These are phyloP conservation scores for Diadema setosum DNA, from an alignment of 35 echinoderm and acorn worm species.

Conservation along the genomic window DNA sequence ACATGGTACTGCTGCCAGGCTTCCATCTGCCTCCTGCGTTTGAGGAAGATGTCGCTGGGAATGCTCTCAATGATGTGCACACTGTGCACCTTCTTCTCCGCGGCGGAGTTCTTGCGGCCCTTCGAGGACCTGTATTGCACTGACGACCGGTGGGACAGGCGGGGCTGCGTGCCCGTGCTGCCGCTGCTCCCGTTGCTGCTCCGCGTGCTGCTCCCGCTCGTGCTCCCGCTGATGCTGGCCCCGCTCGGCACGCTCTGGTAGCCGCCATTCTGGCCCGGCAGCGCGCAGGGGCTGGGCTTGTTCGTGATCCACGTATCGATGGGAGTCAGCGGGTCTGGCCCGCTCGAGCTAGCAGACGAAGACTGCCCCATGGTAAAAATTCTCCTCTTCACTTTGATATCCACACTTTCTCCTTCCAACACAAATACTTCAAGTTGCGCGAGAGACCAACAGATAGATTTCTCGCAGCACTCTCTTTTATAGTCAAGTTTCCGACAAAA, in stretches of 20 bases:
- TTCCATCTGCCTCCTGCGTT: slow-evolving; percentile 63
- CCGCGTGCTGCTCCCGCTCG: not conserved
- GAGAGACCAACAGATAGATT: too few relatives aligned
- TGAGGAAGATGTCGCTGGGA: slow-evolving; percentile 78
- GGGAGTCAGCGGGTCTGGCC: not conserved
- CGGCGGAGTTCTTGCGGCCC: slow-evolving; percentile 19
- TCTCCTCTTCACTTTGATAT: too few relatives aligned
- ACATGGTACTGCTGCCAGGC: slow-evolving; percentile 85
- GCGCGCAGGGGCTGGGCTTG: not conserved
- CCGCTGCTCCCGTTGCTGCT: not conserved
- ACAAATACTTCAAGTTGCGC: too few relatives aligned
- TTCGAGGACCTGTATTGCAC: slow-evolving; percentile 19
- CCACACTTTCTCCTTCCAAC: too few relatives aligned
- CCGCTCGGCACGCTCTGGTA: not conserved
- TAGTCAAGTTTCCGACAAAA: too few relatives aligned
- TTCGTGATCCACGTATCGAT: not conserved
- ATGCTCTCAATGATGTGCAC: slow-evolving; percentile 98
- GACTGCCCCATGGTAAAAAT: slow-evolving; percentile 1
- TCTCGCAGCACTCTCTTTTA: too few relatives aligned
- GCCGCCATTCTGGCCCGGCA: not conserved
- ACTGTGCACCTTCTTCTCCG: slow-evolving; percentile 65
- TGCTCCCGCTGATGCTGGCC: not conserved
- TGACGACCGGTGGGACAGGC: not conserved
- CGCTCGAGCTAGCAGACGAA: not conserved
- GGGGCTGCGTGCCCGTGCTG: not conserved